Evolutionary conservation across 2,797 vertebrate genomes (phyloP).

Genomic region (Calcarius lapponicus): DNA sequence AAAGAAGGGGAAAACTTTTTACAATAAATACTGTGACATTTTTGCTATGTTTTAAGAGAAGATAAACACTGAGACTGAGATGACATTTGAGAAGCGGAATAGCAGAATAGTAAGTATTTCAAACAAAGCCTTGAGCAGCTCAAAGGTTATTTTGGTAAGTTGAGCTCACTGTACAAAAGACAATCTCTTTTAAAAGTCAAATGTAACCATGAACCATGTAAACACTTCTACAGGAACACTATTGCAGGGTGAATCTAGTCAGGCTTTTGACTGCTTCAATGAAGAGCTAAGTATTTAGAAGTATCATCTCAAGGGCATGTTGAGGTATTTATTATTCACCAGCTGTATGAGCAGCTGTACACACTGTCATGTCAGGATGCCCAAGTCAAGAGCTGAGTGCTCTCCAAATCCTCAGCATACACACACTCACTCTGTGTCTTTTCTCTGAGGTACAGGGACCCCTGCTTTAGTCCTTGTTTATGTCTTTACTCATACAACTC

Average conservation of each 20-base stretch:
- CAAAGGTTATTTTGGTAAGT: not conserved
- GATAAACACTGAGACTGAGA: not conserved
- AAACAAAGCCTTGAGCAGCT: not conserved
- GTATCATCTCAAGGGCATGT: not conserved
- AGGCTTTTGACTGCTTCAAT: not conserved
- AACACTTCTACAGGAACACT: not conserved
- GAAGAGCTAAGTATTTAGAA: not conserved
- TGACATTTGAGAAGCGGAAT: not conserved
- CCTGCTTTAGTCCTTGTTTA: not conserved
- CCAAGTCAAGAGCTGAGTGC: rapidly evolving
- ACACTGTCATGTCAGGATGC: not conserved
- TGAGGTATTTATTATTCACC: not conserved
- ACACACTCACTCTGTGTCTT: rapidly evolving
- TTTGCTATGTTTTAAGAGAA: not conserved
- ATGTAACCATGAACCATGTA: not conserved
- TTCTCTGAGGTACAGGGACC: not conserved
- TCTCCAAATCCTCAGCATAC: not conserved
- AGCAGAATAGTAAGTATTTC: not conserved
- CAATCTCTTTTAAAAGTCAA: not conserved
- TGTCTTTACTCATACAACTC: not conserved
- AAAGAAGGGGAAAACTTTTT: not conserved
- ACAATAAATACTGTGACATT: not conserved
- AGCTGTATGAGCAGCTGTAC: not conserved
- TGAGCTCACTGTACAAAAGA: not conserved
- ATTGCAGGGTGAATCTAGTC: not conserved